phyloP scores from a whole-genome alignment of 2,888 invertebrate genomes.

The Petrophora chlorosata region DNA sequence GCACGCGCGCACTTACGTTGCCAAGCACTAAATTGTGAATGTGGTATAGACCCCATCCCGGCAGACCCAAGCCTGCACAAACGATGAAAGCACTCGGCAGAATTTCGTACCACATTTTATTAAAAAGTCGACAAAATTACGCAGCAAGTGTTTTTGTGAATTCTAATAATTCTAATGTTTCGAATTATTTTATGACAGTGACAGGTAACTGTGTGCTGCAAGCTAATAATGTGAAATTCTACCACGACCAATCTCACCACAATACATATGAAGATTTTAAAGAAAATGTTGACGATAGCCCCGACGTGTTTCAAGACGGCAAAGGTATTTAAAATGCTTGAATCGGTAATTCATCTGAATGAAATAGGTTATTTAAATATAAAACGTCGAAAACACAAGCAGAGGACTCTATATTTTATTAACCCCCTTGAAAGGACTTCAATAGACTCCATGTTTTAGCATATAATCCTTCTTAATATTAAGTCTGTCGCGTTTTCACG shows the following conservation, averaged over 20 bases:
- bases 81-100: conserved; percentile 86
- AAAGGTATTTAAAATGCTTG: no score
- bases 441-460: no score
- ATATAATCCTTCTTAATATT: no score
- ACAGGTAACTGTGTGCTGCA: conserved; percentile 50
- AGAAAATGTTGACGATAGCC: no score
- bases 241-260: conserved; percentile 31
- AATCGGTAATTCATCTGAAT: no score
- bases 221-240: conserved; percentile 33
- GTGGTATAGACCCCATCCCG: conserved; percentile 85
- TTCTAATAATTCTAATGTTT: conserved; percentile 28
- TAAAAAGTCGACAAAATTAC: conserved; percentile 35
- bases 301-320: no score
- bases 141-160: conserved; percentile 35
- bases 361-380: no score
- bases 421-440: no score
- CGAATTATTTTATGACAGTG: conserved; percentile 27
- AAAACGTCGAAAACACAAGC: no score
- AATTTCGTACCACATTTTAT: conserved; percentile 89
- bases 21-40: conserved; percentile 84
- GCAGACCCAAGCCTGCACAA: conserved; percentile 83
- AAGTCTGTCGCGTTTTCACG: no score
- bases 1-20: conserved; percentile 83
- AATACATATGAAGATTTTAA: conserved; percentile 6
- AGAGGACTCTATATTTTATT: no score